Percentiles rank a stretch among this genome's conserved stretches.
These are phyloP conservation scores for Lamprologus speciosus DNA, from an alignment of 2,113 vertebrate genomes.

Conservation along the genomic window DNA sequence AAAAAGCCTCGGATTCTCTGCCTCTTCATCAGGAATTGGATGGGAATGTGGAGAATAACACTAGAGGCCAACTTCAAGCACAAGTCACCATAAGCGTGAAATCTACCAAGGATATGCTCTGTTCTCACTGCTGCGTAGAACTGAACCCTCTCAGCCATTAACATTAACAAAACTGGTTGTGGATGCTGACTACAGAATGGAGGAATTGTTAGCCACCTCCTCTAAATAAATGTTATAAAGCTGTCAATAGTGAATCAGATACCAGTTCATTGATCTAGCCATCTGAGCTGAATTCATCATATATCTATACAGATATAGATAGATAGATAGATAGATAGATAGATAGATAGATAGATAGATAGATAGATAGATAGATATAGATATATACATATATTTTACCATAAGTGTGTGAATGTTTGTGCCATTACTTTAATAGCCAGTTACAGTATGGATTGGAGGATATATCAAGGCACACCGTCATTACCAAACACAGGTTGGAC, in stretches of 20 bases:
- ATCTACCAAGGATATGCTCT: background rate
- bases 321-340: no score
- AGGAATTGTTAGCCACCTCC: background rate
- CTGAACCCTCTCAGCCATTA: background rate
- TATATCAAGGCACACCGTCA: background rate
- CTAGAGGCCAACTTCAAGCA: background rate
- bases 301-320: no score
- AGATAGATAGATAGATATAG: no score
- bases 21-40: background rate
- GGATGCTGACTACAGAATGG: rapidly evolving
- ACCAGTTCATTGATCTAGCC: background rate
- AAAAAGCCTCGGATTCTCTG: rapidly evolving
- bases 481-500: background rate
- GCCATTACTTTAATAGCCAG: background rate
- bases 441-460: background rate
- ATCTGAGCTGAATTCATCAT: no score
- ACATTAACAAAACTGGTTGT: background rate
- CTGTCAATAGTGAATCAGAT: rapidly evolving
- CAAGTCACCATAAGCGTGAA: rapidly evolving
- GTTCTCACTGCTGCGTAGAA: background rate
- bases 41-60: background rate
- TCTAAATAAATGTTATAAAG: background rate
- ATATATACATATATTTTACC: background rate
- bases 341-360: no score
- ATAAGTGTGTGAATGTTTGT: background rate